Conservation (phyloP, 1,140 invertebrate genomes). For the Atopsyche davidsoni region DNA sequence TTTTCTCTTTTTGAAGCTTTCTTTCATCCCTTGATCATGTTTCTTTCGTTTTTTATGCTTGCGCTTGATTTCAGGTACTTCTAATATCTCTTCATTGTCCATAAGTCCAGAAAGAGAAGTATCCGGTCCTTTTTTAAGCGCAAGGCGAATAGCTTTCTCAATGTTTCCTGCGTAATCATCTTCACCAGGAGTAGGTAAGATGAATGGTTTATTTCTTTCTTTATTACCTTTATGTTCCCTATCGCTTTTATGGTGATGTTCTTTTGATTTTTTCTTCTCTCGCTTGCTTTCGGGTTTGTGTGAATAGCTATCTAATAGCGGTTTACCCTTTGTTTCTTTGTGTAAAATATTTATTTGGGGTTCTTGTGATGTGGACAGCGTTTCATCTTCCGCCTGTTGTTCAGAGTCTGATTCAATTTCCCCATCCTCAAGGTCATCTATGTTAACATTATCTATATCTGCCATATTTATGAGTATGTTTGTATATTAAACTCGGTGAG, state of each 20-base stretch:
- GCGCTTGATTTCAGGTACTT: conserved; percentile 45
- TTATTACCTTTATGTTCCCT: conserved; percentile 37
- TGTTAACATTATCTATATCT: conserved; percentile 32
- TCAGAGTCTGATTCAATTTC: conserved; percentile 56
- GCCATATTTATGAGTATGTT: conserved; percentile 39
- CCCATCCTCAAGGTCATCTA: conserved; percentile 54
- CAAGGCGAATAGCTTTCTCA: conserved; percentile 67
- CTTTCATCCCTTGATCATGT: conserved; percentile 40
- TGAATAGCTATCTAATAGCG: conserved; percentile 35
- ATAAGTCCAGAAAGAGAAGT: conserved; percentile 38
- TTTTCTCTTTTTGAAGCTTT: conserved; percentile 45
- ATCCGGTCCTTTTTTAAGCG: conserved; percentile 52
- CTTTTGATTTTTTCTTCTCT: conserved; percentile 40
- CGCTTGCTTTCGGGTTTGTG: conserved; percentile 7
- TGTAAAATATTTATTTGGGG: not conserved
- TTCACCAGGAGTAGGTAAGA: conserved; percentile 37
- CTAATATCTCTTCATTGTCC: conserved; percentile 42
- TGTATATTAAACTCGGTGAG: too few relatives aligned
- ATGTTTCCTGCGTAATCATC: conserved; percentile 73
- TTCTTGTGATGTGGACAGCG: not conserved
- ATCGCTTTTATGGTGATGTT: conserved; percentile 38
- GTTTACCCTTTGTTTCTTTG: conserved; percentile 11
- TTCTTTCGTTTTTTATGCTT: conserved; percentile 49
- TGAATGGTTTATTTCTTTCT: conserved; percentile 40
- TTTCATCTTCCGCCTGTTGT: conserved; percentile 36